phyloP scores from a whole-genome alignment of 2,888 invertebrate species.

The Rhimphoctona megacephalus region DNA sequence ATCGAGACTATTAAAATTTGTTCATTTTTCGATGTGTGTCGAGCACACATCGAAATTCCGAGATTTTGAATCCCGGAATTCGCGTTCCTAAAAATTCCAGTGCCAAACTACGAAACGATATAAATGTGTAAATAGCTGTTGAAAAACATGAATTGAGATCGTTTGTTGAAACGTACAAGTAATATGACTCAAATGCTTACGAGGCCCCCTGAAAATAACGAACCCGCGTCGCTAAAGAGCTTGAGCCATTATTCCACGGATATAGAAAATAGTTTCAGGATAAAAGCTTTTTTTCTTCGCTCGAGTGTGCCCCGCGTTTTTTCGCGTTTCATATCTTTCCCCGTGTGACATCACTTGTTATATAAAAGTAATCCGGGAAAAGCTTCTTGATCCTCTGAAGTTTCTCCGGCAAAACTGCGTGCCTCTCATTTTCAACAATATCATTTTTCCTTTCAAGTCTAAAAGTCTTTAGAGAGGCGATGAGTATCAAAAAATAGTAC shows the following conservation, averaged over 20 bases:
- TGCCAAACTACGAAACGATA: not conserved
- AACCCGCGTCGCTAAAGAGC: not conserved
- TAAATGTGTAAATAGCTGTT: not conserved
- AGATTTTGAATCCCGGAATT: not conserved
- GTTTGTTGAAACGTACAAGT: slow-evolving; percentile 2
- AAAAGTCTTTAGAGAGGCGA: not conserved
- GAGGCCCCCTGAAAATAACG: not conserved
- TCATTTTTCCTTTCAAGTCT: not conserved
- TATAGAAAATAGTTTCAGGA: not conserved
- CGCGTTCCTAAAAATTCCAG: not conserved
- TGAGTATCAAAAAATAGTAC: not conserved
- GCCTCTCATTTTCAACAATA: slow-evolving; percentile 26
- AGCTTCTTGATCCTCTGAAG: slow-evolving; percentile 54
- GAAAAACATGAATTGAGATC: not conserved
- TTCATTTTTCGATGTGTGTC: not conserved
- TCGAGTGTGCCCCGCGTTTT: not conserved
- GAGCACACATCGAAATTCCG: not conserved
- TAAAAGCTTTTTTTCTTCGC: not conserved
- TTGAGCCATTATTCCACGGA: not conserved
- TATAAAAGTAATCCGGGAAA: slow-evolving; percentile 53
- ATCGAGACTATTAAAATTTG: not conserved
- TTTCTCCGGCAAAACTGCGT: slow-evolving; percentile 34
- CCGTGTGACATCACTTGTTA: slow-evolving; percentile 30
- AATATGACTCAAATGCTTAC: slow-evolving; percentile 8
- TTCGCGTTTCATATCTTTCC: slow-evolving; percentile 7